phyloP scores from a whole-genome alignment of 92 coral and sea anemone genomes.

The Paragorgia papillata region DNA sequence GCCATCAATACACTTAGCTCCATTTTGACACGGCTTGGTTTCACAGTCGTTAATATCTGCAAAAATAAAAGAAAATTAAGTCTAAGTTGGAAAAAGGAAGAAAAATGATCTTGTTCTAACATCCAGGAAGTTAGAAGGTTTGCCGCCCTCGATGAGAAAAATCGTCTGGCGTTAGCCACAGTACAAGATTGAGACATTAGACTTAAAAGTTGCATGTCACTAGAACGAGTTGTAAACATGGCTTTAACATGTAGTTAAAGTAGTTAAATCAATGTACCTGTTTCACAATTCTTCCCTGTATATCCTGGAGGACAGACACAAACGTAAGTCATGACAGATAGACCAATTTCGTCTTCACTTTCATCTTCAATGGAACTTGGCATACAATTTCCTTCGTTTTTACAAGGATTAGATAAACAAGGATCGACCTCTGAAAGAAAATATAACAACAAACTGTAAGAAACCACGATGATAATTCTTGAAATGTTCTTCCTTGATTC shows the following conservation, averaged over 20 bases:
- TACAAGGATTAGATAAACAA: conserved; percentile 28
- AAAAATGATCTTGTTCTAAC: no score
- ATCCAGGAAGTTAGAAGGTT: no score
- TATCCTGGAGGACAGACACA: conserved; percentile 38
- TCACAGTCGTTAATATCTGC: conserved; percentile 22
- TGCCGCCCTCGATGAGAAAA: no score
- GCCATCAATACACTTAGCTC: conserved; percentile 20
- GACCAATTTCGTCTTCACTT: conserved; percentile 6
- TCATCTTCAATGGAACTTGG: conserved; percentile 27
- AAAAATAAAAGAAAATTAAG: neutral
- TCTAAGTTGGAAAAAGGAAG: no score
- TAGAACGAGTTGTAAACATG: no score
- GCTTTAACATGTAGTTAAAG: no score
- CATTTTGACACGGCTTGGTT: conserved; percentile 16
- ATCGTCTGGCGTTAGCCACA: no score
- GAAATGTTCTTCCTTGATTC: no score
- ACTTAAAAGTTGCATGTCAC: no score
- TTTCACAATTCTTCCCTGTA: conserved; percentile 37
- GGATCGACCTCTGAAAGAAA: conserved; percentile 8
- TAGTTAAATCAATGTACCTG: no score
- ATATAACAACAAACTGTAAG: neutral
- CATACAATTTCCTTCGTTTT: conserved; percentile 30
- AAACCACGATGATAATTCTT: no score
- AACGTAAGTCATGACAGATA: neutral
- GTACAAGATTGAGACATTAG: no score